Evolutionary conservation across 2,888 invertebrate genomes (phyloP).

Genomic region (Lycophotia porphyrea): DNA sequence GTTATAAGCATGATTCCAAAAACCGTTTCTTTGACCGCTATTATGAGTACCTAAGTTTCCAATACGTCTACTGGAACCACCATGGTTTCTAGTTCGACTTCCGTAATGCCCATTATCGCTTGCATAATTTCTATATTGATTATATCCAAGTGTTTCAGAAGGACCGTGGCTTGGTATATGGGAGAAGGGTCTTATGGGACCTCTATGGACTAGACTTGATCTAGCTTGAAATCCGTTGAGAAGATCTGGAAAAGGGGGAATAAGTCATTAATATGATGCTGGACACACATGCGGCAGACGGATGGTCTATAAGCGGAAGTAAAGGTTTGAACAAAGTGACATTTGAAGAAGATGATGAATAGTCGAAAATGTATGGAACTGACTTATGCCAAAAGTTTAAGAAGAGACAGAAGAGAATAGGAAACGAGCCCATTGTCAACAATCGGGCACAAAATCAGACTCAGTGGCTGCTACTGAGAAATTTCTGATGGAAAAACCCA

Average conservation of each 20-base stretch:
- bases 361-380: no score
- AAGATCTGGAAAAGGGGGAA: conserved; percentile 12
- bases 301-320: no score
- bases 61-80: background rate
- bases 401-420: no score
- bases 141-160: background rate
- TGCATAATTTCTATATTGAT: background rate
- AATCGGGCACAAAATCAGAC: no score
- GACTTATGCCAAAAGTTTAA: no score
- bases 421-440: no score
- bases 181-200: no score
- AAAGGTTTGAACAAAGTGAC: background rate
- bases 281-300: background rate
- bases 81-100: background rate
- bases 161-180: background rate
- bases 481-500: no score
- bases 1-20: background rate
- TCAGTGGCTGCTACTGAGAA: no score
- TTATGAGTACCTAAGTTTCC: background rate
- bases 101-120: background rate
- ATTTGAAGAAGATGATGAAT: background rate
- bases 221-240: background rate
- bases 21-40: background rate
- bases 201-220: background rate
- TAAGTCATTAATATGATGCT: background rate